Percentiles rank a stretch among this genome's conserved stretches.
These are phyloP conservation scores for Stenurella melanura DNA, from an alignment of 2,888 invertebrate genomes.

Conservation along the genomic window DNA sequence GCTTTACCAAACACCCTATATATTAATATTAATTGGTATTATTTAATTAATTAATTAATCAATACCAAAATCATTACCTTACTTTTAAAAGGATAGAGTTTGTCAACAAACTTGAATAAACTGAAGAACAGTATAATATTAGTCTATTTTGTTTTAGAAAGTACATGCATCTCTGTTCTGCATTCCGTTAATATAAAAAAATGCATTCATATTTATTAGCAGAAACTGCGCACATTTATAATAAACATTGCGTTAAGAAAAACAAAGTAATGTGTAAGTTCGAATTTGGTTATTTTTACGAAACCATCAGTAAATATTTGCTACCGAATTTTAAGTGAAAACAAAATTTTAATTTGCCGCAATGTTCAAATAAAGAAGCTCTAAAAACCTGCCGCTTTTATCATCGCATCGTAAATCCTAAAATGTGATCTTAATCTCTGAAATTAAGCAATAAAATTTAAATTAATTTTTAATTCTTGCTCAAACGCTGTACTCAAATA, in stretches of 20 bases:
- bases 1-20: too few relatives aligned
- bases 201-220: background rate
- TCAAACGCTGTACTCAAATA: slow-evolving; percentile 54
- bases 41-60: too few relatives aligned
- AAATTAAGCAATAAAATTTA: slow-evolving; percentile 57
- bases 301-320: slow-evolving; percentile 50
- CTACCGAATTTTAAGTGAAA: slow-evolving; percentile 46
- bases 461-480: slow-evolving; percentile 57
- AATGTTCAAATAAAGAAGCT: slow-evolving; percentile 51
- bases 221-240: background rate
- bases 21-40: too few relatives aligned
- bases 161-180: background rate
- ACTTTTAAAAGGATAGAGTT: too few relatives aligned
- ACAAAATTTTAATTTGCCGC: slow-evolving; percentile 49
- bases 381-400: slow-evolving; percentile 49
- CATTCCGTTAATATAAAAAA: background rate
- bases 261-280: background rate
- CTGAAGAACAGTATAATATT: too few relatives aligned
- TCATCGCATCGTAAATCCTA: slow-evolving; percentile 51
- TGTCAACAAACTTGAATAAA: too few relatives aligned
- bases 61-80: too few relatives aligned
- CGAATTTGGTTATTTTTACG: slow-evolving; percentile 37
- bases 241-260: background rate
- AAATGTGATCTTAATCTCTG: slow-evolving; percentile 51
- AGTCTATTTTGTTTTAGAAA: background rate